A percentile compares a stretch with the other conserved stretches of the same genome.
These are phyloP conservation scores for Trogon surrucura DNA, from an alignment of 2,113 vertebrate genomes.

Conservation along the genomic window DNA sequence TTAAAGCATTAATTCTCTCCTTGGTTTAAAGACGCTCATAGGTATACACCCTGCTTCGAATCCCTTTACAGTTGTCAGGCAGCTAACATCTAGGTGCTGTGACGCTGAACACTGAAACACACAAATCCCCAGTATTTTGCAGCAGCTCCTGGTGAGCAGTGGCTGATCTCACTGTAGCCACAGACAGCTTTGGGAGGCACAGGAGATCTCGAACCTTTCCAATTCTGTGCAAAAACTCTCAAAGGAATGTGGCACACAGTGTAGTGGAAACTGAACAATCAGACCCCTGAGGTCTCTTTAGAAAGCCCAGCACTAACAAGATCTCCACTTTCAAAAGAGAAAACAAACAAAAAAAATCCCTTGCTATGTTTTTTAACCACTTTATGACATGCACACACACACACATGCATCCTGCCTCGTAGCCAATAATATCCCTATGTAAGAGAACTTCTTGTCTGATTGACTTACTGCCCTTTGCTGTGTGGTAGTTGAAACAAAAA, in stretches of 20 bases:
- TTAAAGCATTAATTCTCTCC: neutral
- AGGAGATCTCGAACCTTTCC: rapidly evolving
- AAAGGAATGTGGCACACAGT: neutral
- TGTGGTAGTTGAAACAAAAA: neutral
- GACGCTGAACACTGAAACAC: neutral
- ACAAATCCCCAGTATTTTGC: neutral
- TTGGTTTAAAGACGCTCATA: neutral
- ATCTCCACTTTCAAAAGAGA: neutral
- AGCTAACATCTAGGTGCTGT: neutral
- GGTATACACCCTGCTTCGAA: neutral
- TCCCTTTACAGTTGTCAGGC: neutral
- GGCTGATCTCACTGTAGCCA: neutral
- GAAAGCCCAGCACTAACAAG: neutral
- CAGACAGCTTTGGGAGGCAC: neutral
- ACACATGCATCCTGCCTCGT: rapidly evolving
- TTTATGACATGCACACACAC: rapidly evolving
- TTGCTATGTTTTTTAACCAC: neutral
- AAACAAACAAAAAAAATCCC: neutral
- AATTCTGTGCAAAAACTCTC: neutral
- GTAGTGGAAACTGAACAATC: neutral
- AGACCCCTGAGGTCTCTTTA: neutral
- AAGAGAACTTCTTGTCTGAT: neutral
- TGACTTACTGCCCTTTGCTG: neutral
- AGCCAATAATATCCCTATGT: neutral
- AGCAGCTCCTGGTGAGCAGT: neutral